These are phyloP conservation scores for Macrostomum lignano DNA, from an alignment of 1,140 invertebrate species.

Conservation along the genomic window DNA sequence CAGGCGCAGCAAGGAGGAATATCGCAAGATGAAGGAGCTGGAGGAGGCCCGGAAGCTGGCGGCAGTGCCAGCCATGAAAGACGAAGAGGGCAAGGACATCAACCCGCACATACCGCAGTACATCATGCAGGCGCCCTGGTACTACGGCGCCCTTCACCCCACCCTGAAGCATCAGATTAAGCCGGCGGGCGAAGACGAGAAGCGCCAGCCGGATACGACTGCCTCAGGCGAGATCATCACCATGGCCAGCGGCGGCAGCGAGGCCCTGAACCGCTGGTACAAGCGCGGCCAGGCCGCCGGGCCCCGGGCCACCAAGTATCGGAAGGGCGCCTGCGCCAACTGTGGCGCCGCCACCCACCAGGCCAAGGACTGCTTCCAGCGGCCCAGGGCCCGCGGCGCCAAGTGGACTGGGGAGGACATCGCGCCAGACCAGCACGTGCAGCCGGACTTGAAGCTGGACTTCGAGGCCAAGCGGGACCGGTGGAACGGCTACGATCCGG, in stretches of 20 bases:
- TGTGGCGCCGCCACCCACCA: conserved; percentile 88
- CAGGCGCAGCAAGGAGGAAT: conserved; percentile 25
- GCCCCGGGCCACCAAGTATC: conserved; percentile 42
- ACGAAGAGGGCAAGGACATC: conserved; percentile 85
- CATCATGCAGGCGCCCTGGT: conserved; percentile 93
- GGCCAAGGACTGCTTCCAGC: conserved; percentile 72
- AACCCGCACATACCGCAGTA: conserved; percentile 99
- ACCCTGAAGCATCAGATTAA: conserved; percentile 70
- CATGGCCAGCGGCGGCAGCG: too few species aligned
- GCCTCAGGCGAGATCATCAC: too few species aligned
- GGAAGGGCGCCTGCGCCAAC: conserved; percentile 89
- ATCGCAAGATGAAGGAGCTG: conserved; percentile 46
- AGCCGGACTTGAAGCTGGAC: conserved; percentile 41
- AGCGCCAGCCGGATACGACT: too few species aligned
- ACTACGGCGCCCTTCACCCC: conserved; percentile 64
- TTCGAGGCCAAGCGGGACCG: conserved; percentile 52
- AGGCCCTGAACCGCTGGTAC: conserved; percentile 46
- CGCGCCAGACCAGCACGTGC: conserved; percentile 51
- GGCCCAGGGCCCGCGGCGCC: conserved; percentile 63
- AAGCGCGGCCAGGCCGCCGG: conserved; percentile 43
- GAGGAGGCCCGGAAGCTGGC: conserved; percentile 93
- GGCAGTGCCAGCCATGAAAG: conserved; percentile 83
- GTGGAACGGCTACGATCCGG: conserved; percentile 84
- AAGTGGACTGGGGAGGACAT: conserved; percentile 51
- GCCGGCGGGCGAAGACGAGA: conserved; percentile 49